Base-by-base conservation (phyloP, 2,888 invertebrate species). In the Cyclophora punctaria region DNA sequence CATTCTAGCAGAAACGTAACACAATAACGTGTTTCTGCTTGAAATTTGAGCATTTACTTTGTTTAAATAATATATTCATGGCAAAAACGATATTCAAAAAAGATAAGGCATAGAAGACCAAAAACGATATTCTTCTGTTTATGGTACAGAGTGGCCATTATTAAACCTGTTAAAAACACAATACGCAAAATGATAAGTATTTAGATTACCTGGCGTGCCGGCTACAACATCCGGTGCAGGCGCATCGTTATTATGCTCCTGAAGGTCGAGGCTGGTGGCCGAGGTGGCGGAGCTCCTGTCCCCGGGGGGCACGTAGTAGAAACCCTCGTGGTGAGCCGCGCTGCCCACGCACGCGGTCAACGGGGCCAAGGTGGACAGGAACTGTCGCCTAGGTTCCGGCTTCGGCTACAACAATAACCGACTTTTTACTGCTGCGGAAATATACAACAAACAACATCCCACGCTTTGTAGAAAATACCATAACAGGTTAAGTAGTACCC, bases 171-270 rank as follows among this genome's bases (percentile, higher is more conserved):
- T n/a, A 20, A 20, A 20, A 20, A 20, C 20, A 20, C 20, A 20
- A 20, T 20, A 20, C 20, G 20, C 42, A 7, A 42, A 42, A 42
- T 4, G 2, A 5, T 5, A 44, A 43, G 48, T 44, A 35, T 41
- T 37, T 40, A 46, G 43, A 50, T 55, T 72, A 74, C 90, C 90
- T 56, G 93, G 93, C 0, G 94, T 94, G 1, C 94, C 95, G 46
- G 94, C 94, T 6, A 96, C 90, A 0, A 96, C 93, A 69, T 96
- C 95, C 0, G 95, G 96, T 0, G 94, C 93, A 3, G 91, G 90
- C 34, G 90, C 89, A 53, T 91, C 90, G 44, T 59, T 78, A 20
- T 37, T 37, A 53, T 83, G 83, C 41, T 87, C 85, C 33, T 82
- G 83, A 2, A 94, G 90, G 4, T 94, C 92, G 48, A 92, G 89